Evolutionary conservation across 2,888 invertebrate species (phyloP), one percentile per base, ranked within the genome.

Genomic region (Torymus tubicola): DNA sequence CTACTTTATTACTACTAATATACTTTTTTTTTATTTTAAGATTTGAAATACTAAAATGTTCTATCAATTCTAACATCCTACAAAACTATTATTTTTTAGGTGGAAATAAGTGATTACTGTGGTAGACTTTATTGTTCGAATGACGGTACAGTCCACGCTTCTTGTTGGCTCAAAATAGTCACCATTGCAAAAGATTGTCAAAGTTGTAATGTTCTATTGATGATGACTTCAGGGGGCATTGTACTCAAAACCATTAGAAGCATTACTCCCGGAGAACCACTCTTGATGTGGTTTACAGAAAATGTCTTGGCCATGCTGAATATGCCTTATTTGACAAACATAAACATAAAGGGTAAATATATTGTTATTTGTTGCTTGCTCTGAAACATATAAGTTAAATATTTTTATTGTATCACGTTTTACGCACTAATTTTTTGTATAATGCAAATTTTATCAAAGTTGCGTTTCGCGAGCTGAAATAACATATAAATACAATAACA

Each of bases 241-340:
- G 86, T 92, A 0, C 87, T 94, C 4, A 92, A 92, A 87, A 91
- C 92, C 1, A 92, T 92, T 11, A 91, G 91, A 82, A 90, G 91
- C 0, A 91, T 94, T 53, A 91, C 92, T 65, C 91, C 92, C 1
- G 95, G 95, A 55, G 94, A 95, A 80, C 95, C 95, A 85, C 91
- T 97, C 68, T 92, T 93, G 52, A 92, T 96, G 85, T 98, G 98
- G 98, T 97, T 97, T 90, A 94, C 95, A 10, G 95, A 96, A 84
- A 94, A 94, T 82, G 92, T 96, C 81, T 92, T 96, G 14, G 94
- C 95, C 0, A 92, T 94, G 72, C 91, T 96, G 86, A 94, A 94
- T 78, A 95, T 98, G 90, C 97, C 96, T 0, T 95, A 96, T 89
- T 91, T 97, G 13, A 94, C 95, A 16, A 96, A 96, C 0, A 91